Conservation (phyloP, 2,888 invertebrate species). For the Yponomeuta malinellus region DNA sequence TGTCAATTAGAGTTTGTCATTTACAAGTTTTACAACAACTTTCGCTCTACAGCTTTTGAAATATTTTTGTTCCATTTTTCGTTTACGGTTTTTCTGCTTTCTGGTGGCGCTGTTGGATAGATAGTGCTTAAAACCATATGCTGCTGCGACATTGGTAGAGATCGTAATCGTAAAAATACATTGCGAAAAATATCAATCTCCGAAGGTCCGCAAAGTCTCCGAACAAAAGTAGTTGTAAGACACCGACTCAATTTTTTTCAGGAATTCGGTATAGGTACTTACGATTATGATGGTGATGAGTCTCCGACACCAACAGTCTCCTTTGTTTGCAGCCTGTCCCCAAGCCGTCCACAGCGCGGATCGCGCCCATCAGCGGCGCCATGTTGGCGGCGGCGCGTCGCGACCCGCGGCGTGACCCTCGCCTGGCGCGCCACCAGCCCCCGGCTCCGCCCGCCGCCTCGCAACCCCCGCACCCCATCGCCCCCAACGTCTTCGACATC, state of each 20-base stretch:
- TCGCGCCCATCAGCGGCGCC: slow-evolving; percentile 57
- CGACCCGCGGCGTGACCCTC: slow-evolving; percentile 43
- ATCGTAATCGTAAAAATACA: too few species aligned
- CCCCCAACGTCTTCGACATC: slow-evolving; percentile 66
- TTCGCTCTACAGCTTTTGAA: too few species aligned
- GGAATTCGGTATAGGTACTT: not conserved
- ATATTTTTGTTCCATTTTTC: too few species aligned
- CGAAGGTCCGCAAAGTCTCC: too few species aligned
- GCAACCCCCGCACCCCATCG: slow-evolving; percentile 30
- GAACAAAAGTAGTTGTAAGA: not conserved
- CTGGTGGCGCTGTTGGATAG: too few species aligned
- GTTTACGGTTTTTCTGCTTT: too few species aligned
- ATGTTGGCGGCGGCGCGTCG: slow-evolving; percentile 45
- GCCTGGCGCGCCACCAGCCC: slow-evolving; percentile 29
- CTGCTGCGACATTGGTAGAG: too few species aligned
- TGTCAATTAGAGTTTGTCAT: too few species aligned
- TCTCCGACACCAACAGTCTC: slow-evolving; percentile 5
- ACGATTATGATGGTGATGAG: not conserved
- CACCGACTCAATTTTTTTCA: not conserved
- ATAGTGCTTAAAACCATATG: too few species aligned
- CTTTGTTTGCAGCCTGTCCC: slow-evolving; percentile 46
- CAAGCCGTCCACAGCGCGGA: slow-evolving; percentile 37
- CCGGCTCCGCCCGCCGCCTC: slow-evolving; percentile 19
- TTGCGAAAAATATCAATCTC: too few species aligned
- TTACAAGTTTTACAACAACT: too few species aligned